phyloP scores from a whole-genome alignment of 1,140 invertebrate species.

The Lepidurus packardi region DNA sequence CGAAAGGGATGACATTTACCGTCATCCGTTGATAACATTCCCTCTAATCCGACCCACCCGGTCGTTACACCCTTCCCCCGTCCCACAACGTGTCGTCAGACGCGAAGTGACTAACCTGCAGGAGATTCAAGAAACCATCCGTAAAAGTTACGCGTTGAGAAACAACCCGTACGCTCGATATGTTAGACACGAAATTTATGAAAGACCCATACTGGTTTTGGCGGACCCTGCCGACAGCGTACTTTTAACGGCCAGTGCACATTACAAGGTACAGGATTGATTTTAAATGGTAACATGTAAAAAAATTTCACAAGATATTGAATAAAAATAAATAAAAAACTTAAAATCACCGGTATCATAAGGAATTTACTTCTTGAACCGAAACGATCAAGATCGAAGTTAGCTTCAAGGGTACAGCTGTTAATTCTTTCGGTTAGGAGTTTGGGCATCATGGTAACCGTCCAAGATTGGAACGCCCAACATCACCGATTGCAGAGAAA shows the following conservation, averaged over 20 bases:
- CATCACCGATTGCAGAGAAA: constrained; percentile 23
- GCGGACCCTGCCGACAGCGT: background rate
- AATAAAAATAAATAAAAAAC: background rate
- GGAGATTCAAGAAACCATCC: background rate
- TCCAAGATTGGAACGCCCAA: constrained; percentile 16
- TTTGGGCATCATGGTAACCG: constrained; percentile 30
- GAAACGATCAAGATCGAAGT: background rate
- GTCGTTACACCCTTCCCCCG: background rate
- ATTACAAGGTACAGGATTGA: background rate
- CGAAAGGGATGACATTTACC: background rate
- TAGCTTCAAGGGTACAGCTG: background rate
- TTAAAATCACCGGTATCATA: background rate
- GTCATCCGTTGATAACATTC: background rate
- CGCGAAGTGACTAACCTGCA: background rate
- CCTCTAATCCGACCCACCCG: background rate
- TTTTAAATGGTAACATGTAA: background rate
- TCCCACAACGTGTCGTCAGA: background rate
- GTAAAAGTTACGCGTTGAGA: background rate
- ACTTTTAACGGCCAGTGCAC: background rate
- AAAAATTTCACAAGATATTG: background rate
- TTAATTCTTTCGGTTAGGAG: background rate
- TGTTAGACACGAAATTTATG: background rate
- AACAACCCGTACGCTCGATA: background rate
- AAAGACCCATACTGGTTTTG: background rate
- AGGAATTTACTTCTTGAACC: too few species aligned